A percentile compares a stretch with the other conserved stretches of the same genome.
These are phyloP conservation scores for Leptinotarsa undecemlineata DNA, from an alignment of 1,140 invertebrate genomes.

Conservation along the genomic window DNA sequence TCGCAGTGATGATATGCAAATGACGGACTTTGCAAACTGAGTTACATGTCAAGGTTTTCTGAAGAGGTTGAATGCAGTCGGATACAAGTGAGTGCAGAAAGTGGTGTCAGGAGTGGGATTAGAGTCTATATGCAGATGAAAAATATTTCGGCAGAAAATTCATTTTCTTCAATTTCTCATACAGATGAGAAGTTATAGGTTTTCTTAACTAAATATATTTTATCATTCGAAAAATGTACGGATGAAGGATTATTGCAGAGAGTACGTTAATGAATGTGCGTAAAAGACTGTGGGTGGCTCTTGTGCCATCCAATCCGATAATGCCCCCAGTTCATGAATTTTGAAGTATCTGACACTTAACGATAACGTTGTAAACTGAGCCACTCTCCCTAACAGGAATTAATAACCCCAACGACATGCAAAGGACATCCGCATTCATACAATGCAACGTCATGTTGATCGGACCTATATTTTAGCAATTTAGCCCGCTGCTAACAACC, in stretches of 20 bases:
- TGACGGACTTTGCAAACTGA: conserved; percentile 6
- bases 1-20: conserved; percentile 15
- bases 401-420: not conserved
- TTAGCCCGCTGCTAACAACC: conserved; percentile 22
- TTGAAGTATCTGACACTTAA: not conserved
- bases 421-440: not conserved
- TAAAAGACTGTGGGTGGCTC: too few species aligned
- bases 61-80: too few species aligned
- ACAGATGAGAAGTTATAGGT: too few species aligned
- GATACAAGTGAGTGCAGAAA: too few species aligned
- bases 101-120: too few species aligned
- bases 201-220: too few species aligned
- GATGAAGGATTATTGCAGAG: too few species aligned
- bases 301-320: not conserved
- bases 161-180: too few species aligned
- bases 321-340: not conserved
- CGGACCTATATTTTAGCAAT: conserved; percentile 19
- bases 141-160: too few species aligned
- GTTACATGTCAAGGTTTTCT: not conserved
- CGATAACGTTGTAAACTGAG: not conserved
- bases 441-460: conserved; percentile 14
- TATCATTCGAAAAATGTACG: too few species aligned
- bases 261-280: not conserved
- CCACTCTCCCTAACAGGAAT: too few species aligned
- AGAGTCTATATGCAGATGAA: too few species aligned